Base-by-base conservation (phyloP, 2,797 vertebrate genomes). In the Leptatherina wallacei region DNA sequence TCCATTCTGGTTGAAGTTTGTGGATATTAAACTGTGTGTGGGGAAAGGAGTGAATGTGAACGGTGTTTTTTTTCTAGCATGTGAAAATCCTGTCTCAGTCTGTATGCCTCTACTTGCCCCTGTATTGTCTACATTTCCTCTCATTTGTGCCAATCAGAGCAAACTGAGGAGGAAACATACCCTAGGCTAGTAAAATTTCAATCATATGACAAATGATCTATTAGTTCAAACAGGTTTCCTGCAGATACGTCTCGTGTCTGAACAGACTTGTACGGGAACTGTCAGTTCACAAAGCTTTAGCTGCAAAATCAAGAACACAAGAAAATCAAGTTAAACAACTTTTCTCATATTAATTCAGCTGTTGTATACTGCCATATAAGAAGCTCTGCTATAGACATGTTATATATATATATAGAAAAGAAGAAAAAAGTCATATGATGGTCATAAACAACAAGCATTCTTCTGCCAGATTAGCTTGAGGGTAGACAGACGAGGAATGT, bases 101-200 rank as follows among this genome's bases (percentile, higher is more conserved):
- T 52, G 11, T 81, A 6, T 82, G 83, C 73, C 80, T 75, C 72
- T 79, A 85, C 88, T 69, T 84, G 85, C 73, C 88, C 78, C 38
- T 42, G 58, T 68, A 85, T 89, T 79, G 71, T 84, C 78, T 78
- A 65, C 40, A 52, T 77, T 84, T 83, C 66, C 67, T 72, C 78
- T 84, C 55, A 75, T 80, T 78, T 79, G 72, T 75, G 81, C 76
- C 87, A 89, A 81, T 88, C 74, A 80, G 87, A 85, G 79, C 81
- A 86, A 87, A 79, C 40, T 35, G 11, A 75, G 65, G 36, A 68
- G 54, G 64, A 84, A 71, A 80, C 54, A 78, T 69, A 73, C 72
- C 69, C 75, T 57, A 40, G 55, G 74, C 72, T 80, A 81, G 71
- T 81, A 71, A 75, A 81, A 86, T 81, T 69, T 83, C 69, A 78